Percentiles rank a stretch among this genome's conserved stretches.
These are phyloP conservation scores for Blastobasis adustella DNA, from an alignment of 2,888 invertebrate species.

Conservation along the genomic window DNA sequence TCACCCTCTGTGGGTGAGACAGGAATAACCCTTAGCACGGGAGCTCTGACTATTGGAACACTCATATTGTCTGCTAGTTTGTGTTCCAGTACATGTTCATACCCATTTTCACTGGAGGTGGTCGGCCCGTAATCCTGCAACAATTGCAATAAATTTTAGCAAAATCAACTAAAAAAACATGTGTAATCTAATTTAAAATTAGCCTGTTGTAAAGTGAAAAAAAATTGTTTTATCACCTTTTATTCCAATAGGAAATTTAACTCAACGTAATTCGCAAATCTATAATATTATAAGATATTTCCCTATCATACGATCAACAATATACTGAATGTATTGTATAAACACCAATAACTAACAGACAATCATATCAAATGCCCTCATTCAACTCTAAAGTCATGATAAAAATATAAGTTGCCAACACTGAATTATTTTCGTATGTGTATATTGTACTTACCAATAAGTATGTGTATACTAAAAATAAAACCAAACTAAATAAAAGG, in stretches of 20 bases:
- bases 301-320: conserved; percentile 37
- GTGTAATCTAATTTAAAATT: too few relatives aligned
- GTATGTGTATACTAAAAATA: background rate
- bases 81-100: conserved; percentile 62
- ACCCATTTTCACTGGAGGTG: conserved; percentile 70
- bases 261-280: too few relatives aligned
- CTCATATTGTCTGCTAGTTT: conserved; percentile 67
- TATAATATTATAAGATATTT: conserved; percentile 2
- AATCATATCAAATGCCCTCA: conserved; percentile 35
- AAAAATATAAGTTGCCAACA: conserved; percentile 13
- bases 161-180: conserved; percentile 1
- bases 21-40: conserved; percentile 59
- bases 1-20: conserved; percentile 50
- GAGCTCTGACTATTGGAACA: conserved; percentile 61
- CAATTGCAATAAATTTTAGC: conserved; percentile 26
- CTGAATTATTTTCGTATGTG: background rate
- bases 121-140: conserved; percentile 73
- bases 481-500: background rate
- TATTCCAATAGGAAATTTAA: too few relatives aligned
- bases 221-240: too few relatives aligned
- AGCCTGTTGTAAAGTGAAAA: too few relatives aligned
- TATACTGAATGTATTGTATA: conserved; percentile 16
- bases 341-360: conserved; percentile 19
- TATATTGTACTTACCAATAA: conserved; percentile 23
- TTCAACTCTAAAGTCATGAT: conserved; percentile 20